A percentile compares a stretch with the other conserved stretches of the same genome.
Evolutionary conservation across 2,113 vertebrate genomes (phyloP).

Genomic region (Heterotis niloticus): DNA sequence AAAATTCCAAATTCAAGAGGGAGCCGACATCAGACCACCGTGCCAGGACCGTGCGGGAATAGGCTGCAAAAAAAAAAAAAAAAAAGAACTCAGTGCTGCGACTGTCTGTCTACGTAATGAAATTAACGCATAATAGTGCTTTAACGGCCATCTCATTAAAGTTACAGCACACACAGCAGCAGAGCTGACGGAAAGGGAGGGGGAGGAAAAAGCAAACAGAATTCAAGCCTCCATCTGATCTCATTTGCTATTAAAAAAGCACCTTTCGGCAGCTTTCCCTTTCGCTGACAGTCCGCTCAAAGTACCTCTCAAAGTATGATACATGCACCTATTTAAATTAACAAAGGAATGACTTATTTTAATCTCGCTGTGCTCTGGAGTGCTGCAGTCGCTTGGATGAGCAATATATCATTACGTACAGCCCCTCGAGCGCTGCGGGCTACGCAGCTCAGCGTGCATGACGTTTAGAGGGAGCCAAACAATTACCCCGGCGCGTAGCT

Average conservation of each 20-base stretch:
- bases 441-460: conserved; percentile 72
- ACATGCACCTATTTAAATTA: conserved; percentile 99
- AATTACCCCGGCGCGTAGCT: conserved; percentile 85
- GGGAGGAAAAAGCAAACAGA: conserved; percentile 68
- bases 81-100: background rate
- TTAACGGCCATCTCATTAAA: conserved; percentile 77
- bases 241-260: conserved; percentile 95
- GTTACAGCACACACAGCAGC: conserved; percentile 57
- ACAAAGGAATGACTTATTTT: conserved; percentile 96
- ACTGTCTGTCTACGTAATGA: conserved; percentile 63
- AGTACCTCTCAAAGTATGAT: conserved; percentile 90
- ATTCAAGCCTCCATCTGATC: conserved; percentile 76
- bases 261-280: conserved; percentile 87
- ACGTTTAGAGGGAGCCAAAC: conserved; percentile 80
- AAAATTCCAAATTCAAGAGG: background rate
- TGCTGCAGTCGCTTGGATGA: conserved; percentile 83
- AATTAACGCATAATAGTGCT: conserved; percentile 73
- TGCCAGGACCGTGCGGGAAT: background rate
- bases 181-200: conserved; percentile 63
- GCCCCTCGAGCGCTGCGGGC: conserved; percentile 82
- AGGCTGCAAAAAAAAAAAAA: too few relatives aligned
- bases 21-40: background rate
- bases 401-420: conserved; percentile 90
- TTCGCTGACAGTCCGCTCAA: conserved; percentile 80
- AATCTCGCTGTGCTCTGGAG: conserved; percentile 88